Conservation (phyloP, 2,113 vertebrate species). For the Oryzias javanicus region DNA sequence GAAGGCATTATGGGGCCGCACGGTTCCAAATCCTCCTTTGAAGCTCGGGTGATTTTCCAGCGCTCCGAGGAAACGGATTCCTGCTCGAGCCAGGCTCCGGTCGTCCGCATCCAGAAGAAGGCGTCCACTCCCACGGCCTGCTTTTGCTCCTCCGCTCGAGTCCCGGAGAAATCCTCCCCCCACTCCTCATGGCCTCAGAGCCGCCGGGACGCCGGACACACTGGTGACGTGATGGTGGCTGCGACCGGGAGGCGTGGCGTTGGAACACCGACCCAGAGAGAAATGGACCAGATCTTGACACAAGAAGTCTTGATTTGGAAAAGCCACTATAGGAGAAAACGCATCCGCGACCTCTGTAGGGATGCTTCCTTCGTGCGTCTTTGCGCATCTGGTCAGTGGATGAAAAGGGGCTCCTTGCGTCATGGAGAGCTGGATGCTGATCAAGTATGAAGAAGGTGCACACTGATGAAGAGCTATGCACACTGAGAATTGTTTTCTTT, state of each 20-base stretch:
- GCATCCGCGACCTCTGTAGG: background rate
- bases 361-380: background rate
- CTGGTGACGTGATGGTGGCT: conserved; percentile 74
- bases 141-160: conserved; percentile 2
- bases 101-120: conserved; percentile 45
- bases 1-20: conserved; percentile 69
- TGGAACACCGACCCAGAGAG: no score
- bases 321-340: background rate
- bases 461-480: background rate
- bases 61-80: conserved; percentile 26
- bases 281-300: conserved; percentile 60
- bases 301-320: background rate
- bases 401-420: background rate
- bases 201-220: conserved; percentile 44
- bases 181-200: conserved; percentile 30
- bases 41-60: conserved; percentile 50
- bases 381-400: background rate
- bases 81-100: conserved; percentile 14
- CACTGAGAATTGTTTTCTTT: conserved; percentile 11
- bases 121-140: conserved; percentile 1
- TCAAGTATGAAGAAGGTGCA: conserved; percentile 2
- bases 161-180: conserved; percentile 1
- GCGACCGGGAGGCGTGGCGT: no score
- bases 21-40: conserved; percentile 55
- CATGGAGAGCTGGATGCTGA: conserved; percentile 1